A percentile compares a stretch with the other conserved stretches of the same genome.
These are phyloP conservation scores for Paradisaea rubra DNA, from an alignment of 2,113 vertebrate species.

Conservation along the genomic window DNA sequence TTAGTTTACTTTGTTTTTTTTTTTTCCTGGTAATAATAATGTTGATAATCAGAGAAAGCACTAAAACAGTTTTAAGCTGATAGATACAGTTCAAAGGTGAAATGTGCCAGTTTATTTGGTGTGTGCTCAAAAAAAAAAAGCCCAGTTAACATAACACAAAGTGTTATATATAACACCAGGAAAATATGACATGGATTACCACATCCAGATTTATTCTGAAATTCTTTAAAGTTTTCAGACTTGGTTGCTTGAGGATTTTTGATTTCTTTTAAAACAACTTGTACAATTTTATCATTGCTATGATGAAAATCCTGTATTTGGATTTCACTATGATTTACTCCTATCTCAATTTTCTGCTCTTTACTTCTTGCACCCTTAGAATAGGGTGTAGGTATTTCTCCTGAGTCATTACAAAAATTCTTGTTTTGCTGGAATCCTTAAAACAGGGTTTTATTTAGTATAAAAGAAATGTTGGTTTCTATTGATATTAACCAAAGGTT, in stretches of 20 bases:
- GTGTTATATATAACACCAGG: background rate
- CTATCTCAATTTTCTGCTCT: background rate
- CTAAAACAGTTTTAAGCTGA: background rate
- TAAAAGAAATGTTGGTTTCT: background rate
- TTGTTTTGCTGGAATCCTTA: background rate
- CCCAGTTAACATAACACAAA: background rate
- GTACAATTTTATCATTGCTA: background rate
- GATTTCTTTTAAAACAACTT: background rate
- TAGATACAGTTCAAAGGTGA: background rate
- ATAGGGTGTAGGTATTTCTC: background rate
- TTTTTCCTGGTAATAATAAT: background rate
- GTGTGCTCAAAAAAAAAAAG: background rate
- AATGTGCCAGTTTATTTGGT: background rate
- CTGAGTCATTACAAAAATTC: background rate
- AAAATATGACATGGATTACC: background rate
- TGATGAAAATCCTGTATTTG: background rate
- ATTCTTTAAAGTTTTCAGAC: background rate
- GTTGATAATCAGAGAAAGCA: background rate
- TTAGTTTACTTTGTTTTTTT: background rate
- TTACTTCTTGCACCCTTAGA: background rate
- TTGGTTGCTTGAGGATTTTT: fast-evolving
- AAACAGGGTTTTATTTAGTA: background rate
- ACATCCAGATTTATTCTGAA: background rate
- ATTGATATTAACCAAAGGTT: background rate
- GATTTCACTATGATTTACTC: background rate